These are phyloP conservation scores for Mesorhabditis spiculigera DNA, from an alignment of 2,888 invertebrate species.

Conservation along the genomic window DNA sequence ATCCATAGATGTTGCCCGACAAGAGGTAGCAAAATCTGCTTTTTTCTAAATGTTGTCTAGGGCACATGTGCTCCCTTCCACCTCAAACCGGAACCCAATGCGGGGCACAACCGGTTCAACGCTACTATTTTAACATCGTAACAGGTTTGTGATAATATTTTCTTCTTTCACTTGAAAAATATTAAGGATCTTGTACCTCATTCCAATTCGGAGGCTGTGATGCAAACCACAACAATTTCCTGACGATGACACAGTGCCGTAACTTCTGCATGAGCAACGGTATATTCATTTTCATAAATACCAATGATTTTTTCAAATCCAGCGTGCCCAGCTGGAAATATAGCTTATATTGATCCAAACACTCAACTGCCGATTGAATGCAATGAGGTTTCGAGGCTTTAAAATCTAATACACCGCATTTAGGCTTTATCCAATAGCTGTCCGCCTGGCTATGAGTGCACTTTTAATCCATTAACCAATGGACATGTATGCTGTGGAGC, in stretches of 20 bases:
- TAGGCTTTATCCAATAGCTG: constrained; percentile 31
- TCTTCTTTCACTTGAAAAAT: no score
- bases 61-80: constrained; percentile 42
- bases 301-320: constrained; percentile 1
- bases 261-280: constrained; percentile 40
- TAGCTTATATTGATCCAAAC: constrained; percentile 46
- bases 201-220: constrained; percentile 51
- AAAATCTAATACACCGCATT: neutral
- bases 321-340: constrained; percentile 42
- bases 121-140: constrained; percentile 37
- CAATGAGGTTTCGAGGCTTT: constrained; percentile 19
- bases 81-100: constrained; percentile 41
- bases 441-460: constrained; percentile 34
- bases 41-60: neutral
- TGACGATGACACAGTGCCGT: constrained; percentile 41
- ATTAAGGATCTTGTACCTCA: constrained; percentile 37
- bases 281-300: neutral
- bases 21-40: constrained; percentile 13
- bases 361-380: constrained; percentile 42
- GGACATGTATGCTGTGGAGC: constrained; percentile 50
- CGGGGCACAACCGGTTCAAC: constrained; percentile 23
- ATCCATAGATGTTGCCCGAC: constrained; percentile 45
- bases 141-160: constrained; percentile 13
- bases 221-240: constrained; percentile 47
- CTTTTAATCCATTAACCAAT: constrained; percentile 35